A percentile compares a stretch with the other conserved stretches of the same genome.
Conservation (phyloP, 1,140 invertebrate species). For the Drosophila prosaltans region DNA sequence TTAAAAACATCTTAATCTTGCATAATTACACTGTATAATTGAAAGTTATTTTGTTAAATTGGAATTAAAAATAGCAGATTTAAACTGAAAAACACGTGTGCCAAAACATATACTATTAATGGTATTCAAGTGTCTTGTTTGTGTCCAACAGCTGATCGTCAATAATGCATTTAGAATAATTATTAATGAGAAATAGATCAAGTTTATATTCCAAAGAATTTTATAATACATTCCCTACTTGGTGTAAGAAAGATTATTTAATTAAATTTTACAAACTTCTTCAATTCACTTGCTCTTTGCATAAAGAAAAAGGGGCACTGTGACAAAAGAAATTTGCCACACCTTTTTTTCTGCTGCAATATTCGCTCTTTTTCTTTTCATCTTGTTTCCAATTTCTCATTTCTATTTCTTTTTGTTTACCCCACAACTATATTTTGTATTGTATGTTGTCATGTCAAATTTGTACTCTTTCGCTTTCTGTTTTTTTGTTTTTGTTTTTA, state of each 20-base stretch:
- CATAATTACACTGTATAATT: no score
- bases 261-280: no score
- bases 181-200: no score
- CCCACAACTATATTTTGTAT: neutral
- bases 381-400: slow-evolving; percentile 22
- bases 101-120: neutral
- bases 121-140: no score
- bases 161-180: neutral
- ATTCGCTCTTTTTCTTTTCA: slow-evolving; percentile 4
- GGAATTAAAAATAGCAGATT: no score
- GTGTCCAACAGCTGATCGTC: neutral
- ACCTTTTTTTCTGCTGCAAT: slow-evolving; percentile 36
- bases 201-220: slow-evolving; percentile 8
- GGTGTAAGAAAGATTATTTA: no score
- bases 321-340: slow-evolving; percentile 45
- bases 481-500: neutral
- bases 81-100: neutral
- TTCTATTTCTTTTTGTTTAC: slow-evolving; percentile 18
- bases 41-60: no score
- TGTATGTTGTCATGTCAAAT: slow-evolving; percentile 8
- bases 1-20: no score
- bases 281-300: slow-evolving; percentile 19
- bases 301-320: slow-evolving; percentile 16
- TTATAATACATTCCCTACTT: slow-evolving; percentile 17
- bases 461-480: slow-evolving; percentile 37